phyloP scores from a whole-genome alignment of 2,113 vertebrate genomes.

The Triplophysa dalaica region DNA sequence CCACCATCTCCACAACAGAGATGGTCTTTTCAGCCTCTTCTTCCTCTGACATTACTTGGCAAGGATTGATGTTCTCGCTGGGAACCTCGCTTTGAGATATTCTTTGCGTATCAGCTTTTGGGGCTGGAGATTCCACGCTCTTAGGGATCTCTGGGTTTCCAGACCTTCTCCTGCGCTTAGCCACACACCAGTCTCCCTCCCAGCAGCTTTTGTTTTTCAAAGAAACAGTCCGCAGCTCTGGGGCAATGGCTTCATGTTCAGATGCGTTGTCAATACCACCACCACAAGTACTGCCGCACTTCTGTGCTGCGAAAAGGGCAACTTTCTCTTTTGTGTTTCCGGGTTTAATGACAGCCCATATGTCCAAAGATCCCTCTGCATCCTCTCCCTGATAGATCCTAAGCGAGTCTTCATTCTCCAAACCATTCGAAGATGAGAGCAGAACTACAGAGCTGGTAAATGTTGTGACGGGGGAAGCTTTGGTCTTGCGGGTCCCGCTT shows the following conservation, averaged over 20 bases:
- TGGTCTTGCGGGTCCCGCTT: slow-evolving; percentile 46
- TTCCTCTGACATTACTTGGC: slow-evolving; percentile 25
- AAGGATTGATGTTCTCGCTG: slow-evolving; percentile 3
- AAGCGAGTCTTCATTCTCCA: slow-evolving; percentile 49
- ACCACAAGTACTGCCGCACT: slow-evolving; percentile 57
- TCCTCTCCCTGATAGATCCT: slow-evolving; percentile 78
- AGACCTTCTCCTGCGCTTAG: slow-evolving; percentile 83
- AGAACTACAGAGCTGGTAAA: slow-evolving; percentile 52
- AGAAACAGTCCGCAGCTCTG: slow-evolving; percentile 64
- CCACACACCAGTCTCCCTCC: slow-evolving; percentile 81
- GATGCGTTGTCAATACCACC: neutral
- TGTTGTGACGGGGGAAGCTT: slow-evolving; percentile 37
- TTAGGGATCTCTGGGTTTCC: slow-evolving; percentile 74
- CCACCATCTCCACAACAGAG: slow-evolving; percentile 93
- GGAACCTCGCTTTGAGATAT: neutral
- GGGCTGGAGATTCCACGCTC: slow-evolving; percentile 38
- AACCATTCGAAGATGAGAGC: neutral
- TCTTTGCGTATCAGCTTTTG: neutral
- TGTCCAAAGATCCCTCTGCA: slow-evolving; percentile 76
- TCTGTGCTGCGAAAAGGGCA: slow-evolving; percentile 87
- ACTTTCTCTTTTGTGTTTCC: slow-evolving; percentile 97
- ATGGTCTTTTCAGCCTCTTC: slow-evolving; percentile 68
- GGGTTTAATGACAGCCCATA: slow-evolving; percentile 91
- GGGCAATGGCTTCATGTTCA: slow-evolving; percentile 52
- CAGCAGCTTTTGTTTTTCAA: slow-evolving; percentile 86